These are phyloP conservation scores for Calliopsis andreniformis DNA, from an alignment of 1,140 invertebrate species.

Conservation along the genomic window DNA sequence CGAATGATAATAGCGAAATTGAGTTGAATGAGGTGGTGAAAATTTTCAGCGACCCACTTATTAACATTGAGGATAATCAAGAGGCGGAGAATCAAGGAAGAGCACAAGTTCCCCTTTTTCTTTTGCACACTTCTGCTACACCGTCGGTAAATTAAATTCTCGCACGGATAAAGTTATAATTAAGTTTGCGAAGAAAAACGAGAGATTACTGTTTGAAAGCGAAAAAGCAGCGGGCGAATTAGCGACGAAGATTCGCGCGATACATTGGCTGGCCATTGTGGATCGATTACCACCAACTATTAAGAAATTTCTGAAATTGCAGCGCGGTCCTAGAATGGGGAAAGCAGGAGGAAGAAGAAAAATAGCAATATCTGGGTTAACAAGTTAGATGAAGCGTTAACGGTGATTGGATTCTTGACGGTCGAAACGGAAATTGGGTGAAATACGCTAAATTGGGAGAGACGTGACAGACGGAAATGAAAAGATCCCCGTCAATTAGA, in stretches of 20 bases:
- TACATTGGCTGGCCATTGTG: no score
- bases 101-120: slow-evolving; percentile 4
- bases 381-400: slow-evolving; percentile 30
- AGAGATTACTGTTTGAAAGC: background rate
- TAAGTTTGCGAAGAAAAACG: background rate
- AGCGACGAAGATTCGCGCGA: background rate
- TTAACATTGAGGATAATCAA: slow-evolving; percentile 42
- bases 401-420: slow-evolving; percentile 57
- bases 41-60: slow-evolving; percentile 52
- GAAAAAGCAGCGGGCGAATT: background rate
- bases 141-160: slow-evolving; percentile 31
- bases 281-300: background rate
- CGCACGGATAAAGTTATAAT: background rate
- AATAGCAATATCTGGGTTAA: slow-evolving; percentile 48
- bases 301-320: background rate
- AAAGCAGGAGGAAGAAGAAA: background rate
- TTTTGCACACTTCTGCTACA: background rate
- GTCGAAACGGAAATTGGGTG: slow-evolving; percentile 64
- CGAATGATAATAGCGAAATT: no score
- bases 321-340: background rate
- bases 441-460: slow-evolving; percentile 64
- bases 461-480: slow-evolving; percentile 63
- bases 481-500: slow-evolving; percentile 51
- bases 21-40: no score
- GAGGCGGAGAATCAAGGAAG: slow-evolving; percentile 46